phyloP scores from a whole-genome alignment of 2,888 invertebrate species.

The Beris morrisii region DNA sequence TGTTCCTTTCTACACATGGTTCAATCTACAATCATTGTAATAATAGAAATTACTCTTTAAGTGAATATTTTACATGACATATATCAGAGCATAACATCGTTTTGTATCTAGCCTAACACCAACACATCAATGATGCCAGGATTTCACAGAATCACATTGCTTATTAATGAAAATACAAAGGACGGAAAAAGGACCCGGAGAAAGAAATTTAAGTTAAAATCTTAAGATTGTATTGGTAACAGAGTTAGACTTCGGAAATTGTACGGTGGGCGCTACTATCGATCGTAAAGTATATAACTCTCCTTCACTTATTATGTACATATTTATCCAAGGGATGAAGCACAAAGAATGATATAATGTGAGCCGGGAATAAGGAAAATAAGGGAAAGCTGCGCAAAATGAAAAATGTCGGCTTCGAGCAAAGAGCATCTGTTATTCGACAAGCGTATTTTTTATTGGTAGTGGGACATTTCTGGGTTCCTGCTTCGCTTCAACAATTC shows the following conservation, averaged over 20 bases:
- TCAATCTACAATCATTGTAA: slow-evolving; percentile 10
- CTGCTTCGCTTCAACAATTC: slow-evolving; percentile 10
- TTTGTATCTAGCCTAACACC: background rate
- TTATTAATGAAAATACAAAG: slow-evolving; percentile 27
- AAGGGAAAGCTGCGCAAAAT: slow-evolving; percentile 30
- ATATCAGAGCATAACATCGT: background rate
- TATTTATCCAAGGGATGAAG: background rate
- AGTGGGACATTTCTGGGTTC: slow-evolving; percentile 24
- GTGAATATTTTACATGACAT: slow-evolving; percentile 28
- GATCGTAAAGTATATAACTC: slow-evolving; percentile 30
- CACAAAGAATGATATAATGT: slow-evolving; percentile 9
- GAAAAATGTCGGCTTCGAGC: slow-evolving; percentile 25
- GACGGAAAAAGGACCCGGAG: slow-evolving; percentile 3
- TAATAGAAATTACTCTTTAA: slow-evolving; percentile 20
- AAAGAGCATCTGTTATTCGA: slow-evolving; percentile 34
- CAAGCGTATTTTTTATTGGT: slow-evolving; percentile 30
- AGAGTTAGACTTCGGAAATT: background rate
- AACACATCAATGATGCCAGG: slow-evolving; percentile 13
- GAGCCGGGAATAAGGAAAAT: slow-evolving; percentile 17
- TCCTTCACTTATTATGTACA: slow-evolving; percentile 2
- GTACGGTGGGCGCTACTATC: slow-evolving; percentile 6
- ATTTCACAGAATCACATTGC: slow-evolving; percentile 26
- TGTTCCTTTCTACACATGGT: too few species aligned
- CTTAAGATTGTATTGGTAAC: slow-evolving; percentile 11
- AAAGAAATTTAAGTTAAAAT: slow-evolving; percentile 17